These are phyloP conservation scores for Cerastis leucographa DNA, from an alignment of 2,888 invertebrate species.

Conservation along the genomic window DNA sequence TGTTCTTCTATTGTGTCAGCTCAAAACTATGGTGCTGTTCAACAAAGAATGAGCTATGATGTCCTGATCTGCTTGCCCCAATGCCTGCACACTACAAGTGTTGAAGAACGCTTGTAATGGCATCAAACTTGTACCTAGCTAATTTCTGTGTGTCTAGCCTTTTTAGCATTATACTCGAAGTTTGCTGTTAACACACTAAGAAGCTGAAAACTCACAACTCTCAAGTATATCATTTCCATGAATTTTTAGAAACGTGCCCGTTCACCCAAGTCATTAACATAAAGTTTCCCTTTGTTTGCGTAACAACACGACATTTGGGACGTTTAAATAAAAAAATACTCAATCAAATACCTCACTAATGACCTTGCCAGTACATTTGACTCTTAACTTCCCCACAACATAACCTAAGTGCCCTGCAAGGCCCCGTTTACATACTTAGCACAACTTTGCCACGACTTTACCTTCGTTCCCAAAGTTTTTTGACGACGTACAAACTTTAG, in stretches of 20 bases:
- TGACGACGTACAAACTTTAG: slow-evolving; percentile 50
- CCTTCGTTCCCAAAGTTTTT: slow-evolving; percentile 47
- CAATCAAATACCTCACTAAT: slow-evolving; percentile 13
- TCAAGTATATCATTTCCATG: not conserved
- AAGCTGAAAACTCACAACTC: not conserved
- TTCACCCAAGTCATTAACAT: not conserved
- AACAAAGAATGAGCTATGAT: too few relatives aligned
- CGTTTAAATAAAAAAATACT: not conserved
- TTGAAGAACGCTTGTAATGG: too few relatives aligned
- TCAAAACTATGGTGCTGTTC: too few relatives aligned
- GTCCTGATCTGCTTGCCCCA: too few relatives aligned
- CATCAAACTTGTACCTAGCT: not conserved
- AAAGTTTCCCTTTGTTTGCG: not conserved
- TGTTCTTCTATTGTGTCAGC: too few relatives aligned
- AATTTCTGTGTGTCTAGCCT: not conserved
- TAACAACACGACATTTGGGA: not conserved
- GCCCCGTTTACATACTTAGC: slow-evolving; percentile 35
- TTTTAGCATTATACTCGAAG: not conserved
- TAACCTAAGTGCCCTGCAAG: slow-evolving; percentile 25
- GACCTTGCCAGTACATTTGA: slow-evolving; percentile 11
- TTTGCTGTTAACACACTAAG: not conserved
- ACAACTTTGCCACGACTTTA: slow-evolving; percentile 41
- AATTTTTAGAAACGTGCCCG: not conserved
- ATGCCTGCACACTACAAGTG: too few relatives aligned
- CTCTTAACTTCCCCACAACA: slow-evolving; percentile 6